Conservation (phyloP, 1,140 invertebrate genomes). For the Pogonomyrmex californicus region DNA sequence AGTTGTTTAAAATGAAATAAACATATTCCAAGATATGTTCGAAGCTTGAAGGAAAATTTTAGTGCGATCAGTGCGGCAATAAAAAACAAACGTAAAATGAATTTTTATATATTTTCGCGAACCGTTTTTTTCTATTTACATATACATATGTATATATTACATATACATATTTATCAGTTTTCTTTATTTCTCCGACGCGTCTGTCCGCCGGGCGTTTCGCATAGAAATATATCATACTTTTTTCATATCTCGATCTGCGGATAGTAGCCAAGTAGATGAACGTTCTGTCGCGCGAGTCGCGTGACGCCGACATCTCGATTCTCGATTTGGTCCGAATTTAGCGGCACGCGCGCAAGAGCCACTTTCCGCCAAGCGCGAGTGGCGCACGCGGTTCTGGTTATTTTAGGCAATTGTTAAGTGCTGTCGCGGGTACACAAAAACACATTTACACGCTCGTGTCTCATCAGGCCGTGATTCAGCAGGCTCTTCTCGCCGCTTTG, state of each 20-base stretch:
- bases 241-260: neutral
- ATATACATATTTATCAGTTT: neutral
- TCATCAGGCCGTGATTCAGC: conserved; percentile 72
- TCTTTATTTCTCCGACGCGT: neutral
- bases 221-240: neutral
- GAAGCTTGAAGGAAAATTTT: no score
- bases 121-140: no score
- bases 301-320: conserved; percentile 9
- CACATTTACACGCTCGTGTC: conserved; percentile 68
- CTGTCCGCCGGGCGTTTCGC: neutral
- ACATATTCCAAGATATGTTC: no score
- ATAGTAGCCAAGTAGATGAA: neutral
- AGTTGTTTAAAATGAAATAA: no score
- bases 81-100: no score
- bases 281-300: neutral
- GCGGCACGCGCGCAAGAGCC: conserved; percentile 34
- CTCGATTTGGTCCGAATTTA: conserved; percentile 49
- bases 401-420: conserved; percentile 81
- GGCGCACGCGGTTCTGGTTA: conserved; percentile 69
- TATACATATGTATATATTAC: no score
- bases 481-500: conserved; percentile 61
- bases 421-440: conserved; percentile 56
- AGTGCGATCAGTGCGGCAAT: no score
- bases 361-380: conserved; percentile 55
- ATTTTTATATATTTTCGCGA: no score